Percentiles rank a stretch among this genome's conserved stretches.
These are phyloP conservation scores for Achatina immaculata DNA, from an alignment of 1,140 invertebrate genomes.

Conservation along the genomic window DNA sequence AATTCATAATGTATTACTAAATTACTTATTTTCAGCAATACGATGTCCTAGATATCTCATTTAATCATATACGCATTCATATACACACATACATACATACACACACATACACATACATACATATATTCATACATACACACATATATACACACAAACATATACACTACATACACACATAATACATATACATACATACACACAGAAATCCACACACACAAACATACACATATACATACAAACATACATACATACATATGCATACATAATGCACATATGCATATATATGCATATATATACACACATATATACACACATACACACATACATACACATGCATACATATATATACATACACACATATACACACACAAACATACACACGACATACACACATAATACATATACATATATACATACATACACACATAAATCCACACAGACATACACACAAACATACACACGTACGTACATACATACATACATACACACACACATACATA, in stretches of 20 bases:
- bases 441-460: neutral
- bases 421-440: neutral
- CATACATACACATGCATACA: neutral
- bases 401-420: neutral
- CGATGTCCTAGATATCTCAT: no score
- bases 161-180: no score
- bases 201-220: no score
- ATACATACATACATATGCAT: no score
- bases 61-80: constrained; percentile 5
- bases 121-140: constrained; percentile 17
- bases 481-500: neutral
- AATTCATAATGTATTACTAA: no score
- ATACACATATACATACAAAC: no score
- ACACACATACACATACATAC: constrained; percentile 27
- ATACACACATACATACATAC: constrained; percentile 32
- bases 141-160: neutral
- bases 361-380: neutral
- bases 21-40: no score
- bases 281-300: constrained; percentile 1
- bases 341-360: constrained; percentile 10
- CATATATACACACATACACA: constrained; percentile 10
- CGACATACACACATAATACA: neutral
- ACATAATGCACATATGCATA: constrained; percentile 14
- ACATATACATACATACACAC: no score
- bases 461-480: neutral